Conservation (phyloP, 2,888 invertebrate genomes). For the Hirtodrosophila confusa region DNA sequence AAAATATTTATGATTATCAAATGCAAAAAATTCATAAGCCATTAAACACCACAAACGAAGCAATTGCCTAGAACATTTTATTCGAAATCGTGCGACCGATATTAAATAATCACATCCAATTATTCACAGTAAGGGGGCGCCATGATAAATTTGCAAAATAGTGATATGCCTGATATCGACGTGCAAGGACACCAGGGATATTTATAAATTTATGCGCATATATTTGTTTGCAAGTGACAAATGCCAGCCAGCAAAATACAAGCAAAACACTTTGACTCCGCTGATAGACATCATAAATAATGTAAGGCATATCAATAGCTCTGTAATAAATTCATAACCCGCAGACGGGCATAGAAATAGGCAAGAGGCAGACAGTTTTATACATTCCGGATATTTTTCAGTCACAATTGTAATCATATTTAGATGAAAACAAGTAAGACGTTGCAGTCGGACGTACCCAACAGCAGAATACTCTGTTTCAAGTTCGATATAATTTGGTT, state of each 20-base stretch:
- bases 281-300: constrained; percentile 68
- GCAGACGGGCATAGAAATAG: constrained; percentile 17
- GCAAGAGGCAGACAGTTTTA: constrained; percentile 24
- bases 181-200: constrained; percentile 17
- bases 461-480: too few relatives aligned
- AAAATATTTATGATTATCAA: constrained; percentile 27
- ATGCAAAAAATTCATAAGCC: constrained; percentile 33
- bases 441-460: too few relatives aligned
- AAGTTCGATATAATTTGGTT: too few relatives aligned
- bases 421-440: too few relatives aligned
- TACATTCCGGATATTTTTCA: too few relatives aligned
- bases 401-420: too few relatives aligned
- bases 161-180: constrained; percentile 33
- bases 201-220: constrained; percentile 48
- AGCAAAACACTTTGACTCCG: constrained; percentile 28
- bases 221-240: constrained; percentile 57
- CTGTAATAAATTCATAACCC: constrained; percentile 64
- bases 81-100: constrained; percentile 19
- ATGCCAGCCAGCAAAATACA: constrained; percentile 31
- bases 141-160: constrained; percentile 33
- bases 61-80: constrained; percentile 20
- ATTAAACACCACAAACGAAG: constrained; percentile 19
- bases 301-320: constrained; percentile 58
- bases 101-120: constrained; percentile 60
- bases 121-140: constrained; percentile 50